Evolutionary conservation across 2,797 vertebrate species (phyloP).

Genomic region (Picus viridis): DNA sequence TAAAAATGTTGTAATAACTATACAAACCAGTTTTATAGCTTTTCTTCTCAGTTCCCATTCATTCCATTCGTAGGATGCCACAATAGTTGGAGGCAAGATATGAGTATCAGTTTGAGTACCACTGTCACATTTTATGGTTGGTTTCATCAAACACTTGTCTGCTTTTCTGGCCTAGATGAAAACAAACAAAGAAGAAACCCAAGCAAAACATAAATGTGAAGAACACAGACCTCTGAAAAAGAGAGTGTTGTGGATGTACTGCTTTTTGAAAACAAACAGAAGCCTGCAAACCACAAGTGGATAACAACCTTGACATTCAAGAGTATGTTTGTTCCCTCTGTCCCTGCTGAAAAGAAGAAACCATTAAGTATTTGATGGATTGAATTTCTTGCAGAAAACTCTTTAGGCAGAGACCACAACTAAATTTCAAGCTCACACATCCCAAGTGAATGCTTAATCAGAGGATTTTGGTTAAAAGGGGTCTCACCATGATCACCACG

Average conservation of each 20-base stretch:
- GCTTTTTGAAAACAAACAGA: neutral
- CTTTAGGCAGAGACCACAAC: neutral
- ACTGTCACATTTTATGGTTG: conserved; percentile 79
- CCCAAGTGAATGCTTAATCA: neutral
- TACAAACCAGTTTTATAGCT: conserved; percentile 91
- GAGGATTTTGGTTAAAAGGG: neutral
- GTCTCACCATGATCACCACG: neutral
- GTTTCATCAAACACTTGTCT: conserved; percentile 71
- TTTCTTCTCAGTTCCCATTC: conserved; percentile 93
- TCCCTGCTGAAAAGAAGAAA: neutral
- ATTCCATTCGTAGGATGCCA: conserved; percentile 91
- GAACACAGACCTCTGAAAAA: neutral
- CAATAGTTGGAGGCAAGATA: conserved; percentile 85
- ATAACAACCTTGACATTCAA: neutral
- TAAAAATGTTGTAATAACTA: neutral
- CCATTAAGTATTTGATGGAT: neutral
- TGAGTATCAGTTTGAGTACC: conserved; percentile 92
- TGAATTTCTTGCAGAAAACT: neutral
- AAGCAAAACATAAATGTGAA: conserved; percentile 2
- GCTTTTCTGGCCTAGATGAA: conserved; percentile 76
- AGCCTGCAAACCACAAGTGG: neutral
- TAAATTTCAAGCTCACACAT: neutral
- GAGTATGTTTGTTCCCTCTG: neutral
- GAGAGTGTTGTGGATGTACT: neutral
- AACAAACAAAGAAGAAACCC: neutral